Evolutionary conservation across 2,888 invertebrate genomes (phyloP).

Genomic region (Atethmia centrago): DNA sequence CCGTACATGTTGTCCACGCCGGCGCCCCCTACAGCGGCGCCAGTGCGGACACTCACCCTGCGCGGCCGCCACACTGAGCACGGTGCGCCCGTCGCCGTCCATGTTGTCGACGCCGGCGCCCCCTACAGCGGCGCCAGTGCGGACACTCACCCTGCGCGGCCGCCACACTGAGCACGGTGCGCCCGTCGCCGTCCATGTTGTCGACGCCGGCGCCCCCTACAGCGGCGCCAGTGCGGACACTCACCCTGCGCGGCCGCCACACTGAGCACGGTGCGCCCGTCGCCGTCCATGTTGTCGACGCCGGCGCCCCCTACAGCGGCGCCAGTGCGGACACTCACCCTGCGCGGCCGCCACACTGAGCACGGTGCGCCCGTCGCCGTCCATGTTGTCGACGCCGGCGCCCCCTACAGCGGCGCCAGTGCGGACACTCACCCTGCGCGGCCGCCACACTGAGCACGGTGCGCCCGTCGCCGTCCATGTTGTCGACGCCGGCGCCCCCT

Average conservation of each 20-base stretch:
- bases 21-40: no score
- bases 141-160: constrained; percentile 93
- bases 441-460: constrained; percentile 96
- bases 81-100: constrained; percentile 98
- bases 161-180: constrained; percentile 96
- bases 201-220: constrained; percentile 99
- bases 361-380: constrained; percentile 97
- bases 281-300: constrained; percentile 98
- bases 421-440: constrained; percentile 91
- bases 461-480: constrained; percentile 98
- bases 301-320: constrained; percentile 99
- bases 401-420: no score
- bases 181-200: constrained; percentile 97
- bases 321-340: constrained; percentile 82
- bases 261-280: constrained; percentile 97
- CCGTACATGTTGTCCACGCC: constrained; percentile 98
- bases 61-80: constrained; percentile 95
- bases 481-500: constrained; percentile 99
- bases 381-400: constrained; percentile 98
- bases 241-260: constrained; percentile 95
- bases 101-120: constrained; percentile 98
- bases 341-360: constrained; percentile 96
- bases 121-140: no score
- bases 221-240: no score
- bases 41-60: constrained; percentile 89